Base-by-base conservation (phyloP, 2,888 invertebrate species). In the Aplocera efformata region DNA sequence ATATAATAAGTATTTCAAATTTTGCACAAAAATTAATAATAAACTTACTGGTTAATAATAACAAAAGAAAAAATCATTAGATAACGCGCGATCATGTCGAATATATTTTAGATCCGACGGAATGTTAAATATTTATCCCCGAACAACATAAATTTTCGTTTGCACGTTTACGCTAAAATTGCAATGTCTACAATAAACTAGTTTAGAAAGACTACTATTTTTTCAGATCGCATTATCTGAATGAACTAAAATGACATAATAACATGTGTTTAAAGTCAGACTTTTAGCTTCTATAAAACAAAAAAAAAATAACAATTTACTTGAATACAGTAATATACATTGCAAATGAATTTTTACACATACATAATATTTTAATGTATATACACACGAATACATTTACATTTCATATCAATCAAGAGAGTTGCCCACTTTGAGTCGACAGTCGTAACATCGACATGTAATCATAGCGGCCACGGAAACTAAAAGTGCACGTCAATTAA, bases 261-360 rank as follows among this genome's bases (percentile, higher is more conserved):
- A 85, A 86, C 85, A 84, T 84, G 76, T 79, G 77, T 79, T 80
- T 76, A 80, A 85, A 86, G 86, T 88, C 88, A 86, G 86, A 86
- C 88, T 86, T 86, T 84, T 77, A 81, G 79, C 79, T 74, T 81
- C 79, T 72, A 73, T 64, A 82, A 84, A 81, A 78, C 68, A 67
- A 69, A 71, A 78, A 5, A 17, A 17, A 17, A 63, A 72, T 70
- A 79, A 74, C 72, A 83, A 84, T 82, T 82, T 76, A 84, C 75
- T 78, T 79, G 78, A 72, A 84, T 79, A 84, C 71, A 81, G 76
- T 74, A 69, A 70, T 79, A 82, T 17, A 81, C 81, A 86, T 80
- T 69, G 74, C 67, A 79, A 80, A 3, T 82, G 82, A 81, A 81
- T 86, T 86, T 86, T 83, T 81, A 85, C 81, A 86, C 81, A 88